These are phyloP conservation scores for Thereva nobilitata DNA, from an alignment of 2,888 invertebrate genomes.

Conservation along the genomic window DNA sequence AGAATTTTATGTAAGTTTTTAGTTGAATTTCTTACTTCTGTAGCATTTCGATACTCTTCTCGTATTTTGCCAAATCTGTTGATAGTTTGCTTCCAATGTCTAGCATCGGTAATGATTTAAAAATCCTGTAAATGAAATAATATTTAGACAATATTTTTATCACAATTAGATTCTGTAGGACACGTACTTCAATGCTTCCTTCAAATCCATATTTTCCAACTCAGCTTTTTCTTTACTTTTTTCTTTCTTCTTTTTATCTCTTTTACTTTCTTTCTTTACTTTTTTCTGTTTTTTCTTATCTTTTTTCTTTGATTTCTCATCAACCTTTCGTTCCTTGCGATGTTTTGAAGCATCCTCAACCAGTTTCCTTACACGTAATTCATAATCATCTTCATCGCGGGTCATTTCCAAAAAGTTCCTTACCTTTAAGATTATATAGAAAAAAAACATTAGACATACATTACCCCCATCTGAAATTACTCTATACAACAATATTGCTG, in stretches of 20 bases:
- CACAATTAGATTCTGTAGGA: slow-evolving; percentile 29
- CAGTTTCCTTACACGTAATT: slow-evolving; percentile 84
- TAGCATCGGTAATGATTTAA: slow-evolving; percentile 72
- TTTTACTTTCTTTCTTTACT: slow-evolving; percentile 58
- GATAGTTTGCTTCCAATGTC: slow-evolving; percentile 56
- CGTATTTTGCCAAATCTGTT: slow-evolving; percentile 50
- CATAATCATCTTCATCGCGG: slow-evolving; percentile 83
- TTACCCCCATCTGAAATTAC: too few species aligned
- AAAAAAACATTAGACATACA: not conserved
- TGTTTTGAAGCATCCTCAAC: slow-evolving; percentile 81
- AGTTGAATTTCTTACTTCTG: slow-evolving; percentile 2
- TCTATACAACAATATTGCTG: too few species aligned
- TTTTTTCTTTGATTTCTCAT: slow-evolving; percentile 65
- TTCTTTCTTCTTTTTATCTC: slow-evolving; percentile 69
- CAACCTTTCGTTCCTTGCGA: slow-evolving; percentile 70
- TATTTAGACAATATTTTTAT: slow-evolving; percentile 14
- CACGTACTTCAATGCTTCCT: slow-evolving; percentile 69
- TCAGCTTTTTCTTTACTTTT: slow-evolving; percentile 62
- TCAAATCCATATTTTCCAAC: slow-evolving; percentile 68
- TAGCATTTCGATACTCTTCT: slow-evolving; percentile 51
- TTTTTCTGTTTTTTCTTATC: slow-evolving; percentile 59
- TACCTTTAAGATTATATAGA: slow-evolving; percentile 57
- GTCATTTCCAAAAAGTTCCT: slow-evolving; percentile 77
- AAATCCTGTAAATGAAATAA: slow-evolving; percentile 58
- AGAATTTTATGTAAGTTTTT: not conserved